These are phyloP conservation scores for Deilephila elpenor DNA, from an alignment of 2,888 invertebrate genomes.

Conservation along the genomic window DNA sequence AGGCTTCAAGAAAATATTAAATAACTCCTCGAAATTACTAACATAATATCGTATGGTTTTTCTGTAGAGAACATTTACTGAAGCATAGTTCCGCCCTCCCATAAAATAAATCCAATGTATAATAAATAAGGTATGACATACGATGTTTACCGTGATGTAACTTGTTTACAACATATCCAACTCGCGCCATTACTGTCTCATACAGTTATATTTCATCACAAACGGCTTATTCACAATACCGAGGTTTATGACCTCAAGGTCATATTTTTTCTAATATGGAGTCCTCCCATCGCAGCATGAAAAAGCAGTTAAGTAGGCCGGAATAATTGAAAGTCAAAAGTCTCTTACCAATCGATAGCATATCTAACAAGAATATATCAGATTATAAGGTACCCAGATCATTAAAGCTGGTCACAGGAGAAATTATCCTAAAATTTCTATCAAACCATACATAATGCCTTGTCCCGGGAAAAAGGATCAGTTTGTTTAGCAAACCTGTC, in stretches of 20 bases:
- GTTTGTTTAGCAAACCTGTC: constrained; percentile 36
- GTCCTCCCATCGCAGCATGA: too few relatives aligned
- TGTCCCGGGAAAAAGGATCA: not conserved
- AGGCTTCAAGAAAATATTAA: too few relatives aligned
- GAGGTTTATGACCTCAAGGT: not conserved
- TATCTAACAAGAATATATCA: too few relatives aligned
- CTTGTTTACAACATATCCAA: constrained; percentile 9
- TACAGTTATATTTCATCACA: constrained; percentile 1
- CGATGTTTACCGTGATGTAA: constrained; percentile 13
- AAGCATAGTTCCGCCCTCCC: not conserved
- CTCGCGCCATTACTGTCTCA: not conserved
- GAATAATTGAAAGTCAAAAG: too few relatives aligned
- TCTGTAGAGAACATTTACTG: too few relatives aligned
- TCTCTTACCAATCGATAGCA: too few relatives aligned
- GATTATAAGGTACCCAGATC: too few relatives aligned
- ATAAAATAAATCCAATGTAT: not conserved
- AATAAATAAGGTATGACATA: constrained; percentile 3
- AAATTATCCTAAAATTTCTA: not conserved
- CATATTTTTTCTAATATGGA: not conserved
- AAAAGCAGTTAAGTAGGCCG: too few relatives aligned
- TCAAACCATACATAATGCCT: not conserved
- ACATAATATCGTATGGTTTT: too few relatives aligned
- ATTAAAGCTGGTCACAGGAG: too few relatives aligned
- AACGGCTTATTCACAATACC: not conserved
- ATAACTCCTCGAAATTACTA: too few relatives aligned